A percentile compares a stretch with the other conserved stretches of the same genome.
These are phyloP conservation scores for Nestor notabilis DNA, from an alignment of 2,113 vertebrate species.

Conservation along the genomic window DNA sequence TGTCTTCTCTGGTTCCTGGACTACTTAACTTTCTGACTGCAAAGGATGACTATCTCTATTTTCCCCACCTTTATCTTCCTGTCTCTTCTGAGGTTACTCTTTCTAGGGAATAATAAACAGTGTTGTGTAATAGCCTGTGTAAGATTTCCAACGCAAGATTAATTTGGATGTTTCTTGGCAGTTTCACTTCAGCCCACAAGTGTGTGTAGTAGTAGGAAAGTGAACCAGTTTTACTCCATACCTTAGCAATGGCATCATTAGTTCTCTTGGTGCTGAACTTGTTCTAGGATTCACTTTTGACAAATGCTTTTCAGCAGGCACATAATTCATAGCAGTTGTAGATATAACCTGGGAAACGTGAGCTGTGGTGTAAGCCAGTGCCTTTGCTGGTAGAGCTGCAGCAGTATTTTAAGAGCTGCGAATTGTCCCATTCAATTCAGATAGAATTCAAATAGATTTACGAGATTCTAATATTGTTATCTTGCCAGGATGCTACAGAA, in stretches of 20 bases:
- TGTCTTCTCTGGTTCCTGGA: background rate
- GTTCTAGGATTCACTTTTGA: background rate
- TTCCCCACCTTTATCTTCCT: background rate
- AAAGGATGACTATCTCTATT: background rate
- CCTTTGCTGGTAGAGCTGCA: background rate
- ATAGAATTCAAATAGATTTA: background rate
- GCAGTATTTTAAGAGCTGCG: background rate
- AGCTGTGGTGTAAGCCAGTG: background rate
- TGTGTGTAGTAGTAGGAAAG: background rate
- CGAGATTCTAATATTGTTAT: background rate
- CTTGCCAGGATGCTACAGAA: background rate
- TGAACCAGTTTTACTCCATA: background rate
- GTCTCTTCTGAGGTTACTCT: background rate
- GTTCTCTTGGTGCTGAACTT: background rate
- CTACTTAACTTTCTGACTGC: background rate
- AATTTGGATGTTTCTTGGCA: background rate
- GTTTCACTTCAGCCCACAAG: background rate
- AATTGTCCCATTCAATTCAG: background rate
- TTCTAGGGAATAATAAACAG: conserved; percentile 31
- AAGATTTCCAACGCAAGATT: background rate
- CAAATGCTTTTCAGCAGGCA: background rate
- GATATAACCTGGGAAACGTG: background rate
- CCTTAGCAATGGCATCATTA: background rate
- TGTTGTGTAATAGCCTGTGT: background rate
- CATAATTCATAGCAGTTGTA: background rate